Percentiles rank a stretch among this genome's conserved stretches.
These are phyloP conservation scores for Amazona ochrocephala DNA, from an alignment of 2,797 vertebrate species.

Conservation along the genomic window DNA sequence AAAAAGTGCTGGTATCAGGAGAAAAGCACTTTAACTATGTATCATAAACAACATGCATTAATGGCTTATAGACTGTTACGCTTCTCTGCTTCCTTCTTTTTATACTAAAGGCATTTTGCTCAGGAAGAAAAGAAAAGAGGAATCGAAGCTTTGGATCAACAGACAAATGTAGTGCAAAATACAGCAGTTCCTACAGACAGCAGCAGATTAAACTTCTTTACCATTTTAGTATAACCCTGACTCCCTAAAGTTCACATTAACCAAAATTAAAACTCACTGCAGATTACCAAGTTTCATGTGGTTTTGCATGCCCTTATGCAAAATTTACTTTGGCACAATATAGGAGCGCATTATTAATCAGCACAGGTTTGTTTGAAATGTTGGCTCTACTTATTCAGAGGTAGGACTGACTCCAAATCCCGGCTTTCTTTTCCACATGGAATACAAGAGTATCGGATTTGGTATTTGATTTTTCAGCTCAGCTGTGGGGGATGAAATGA, in stretches of 20 bases:
- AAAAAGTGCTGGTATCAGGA: background rate
- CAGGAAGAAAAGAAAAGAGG: background rate
- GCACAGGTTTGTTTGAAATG: slow-evolving; percentile 50
- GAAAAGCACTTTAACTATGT: background rate
- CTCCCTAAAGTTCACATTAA: background rate
- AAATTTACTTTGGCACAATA: slow-evolving; percentile 41
- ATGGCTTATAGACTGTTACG: background rate
- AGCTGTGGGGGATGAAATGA: slow-evolving; percentile 19
- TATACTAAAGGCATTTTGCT: background rate
- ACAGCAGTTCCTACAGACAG: background rate
- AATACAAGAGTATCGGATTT: slow-evolving; percentile 9
- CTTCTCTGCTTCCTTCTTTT: background rate
- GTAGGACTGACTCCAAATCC: slow-evolving; percentile 39
- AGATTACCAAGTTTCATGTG: background rate
- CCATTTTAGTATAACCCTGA: background rate
- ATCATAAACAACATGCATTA: background rate
- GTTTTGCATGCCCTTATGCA: background rate
- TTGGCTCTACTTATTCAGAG: slow-evolving; percentile 42
- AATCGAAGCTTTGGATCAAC: background rate
- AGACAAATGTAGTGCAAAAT: background rate
- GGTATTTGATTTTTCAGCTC: slow-evolving; percentile 49
- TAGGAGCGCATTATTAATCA: slow-evolving; percentile 52
- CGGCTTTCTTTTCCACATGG: slow-evolving; percentile 38
- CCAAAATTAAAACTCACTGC: slow-evolving; percentile 15
- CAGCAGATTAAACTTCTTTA: background rate